phyloP scores from a whole-genome alignment of 2,888 invertebrate genomes.

The Willowsia nigromaculata region DNA sequence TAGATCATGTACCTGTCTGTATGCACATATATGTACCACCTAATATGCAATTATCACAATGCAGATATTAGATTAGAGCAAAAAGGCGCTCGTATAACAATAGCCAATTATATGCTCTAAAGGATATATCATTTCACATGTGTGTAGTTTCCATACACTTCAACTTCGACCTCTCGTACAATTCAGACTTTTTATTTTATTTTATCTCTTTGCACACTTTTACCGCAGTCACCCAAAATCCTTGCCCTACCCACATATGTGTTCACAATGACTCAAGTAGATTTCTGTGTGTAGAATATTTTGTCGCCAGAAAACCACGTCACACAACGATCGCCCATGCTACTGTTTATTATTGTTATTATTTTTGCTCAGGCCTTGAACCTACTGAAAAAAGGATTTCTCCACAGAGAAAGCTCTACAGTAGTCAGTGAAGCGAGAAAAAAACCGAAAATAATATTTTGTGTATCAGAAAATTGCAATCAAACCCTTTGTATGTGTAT shows the following conservation, averaged over 20 bases:
- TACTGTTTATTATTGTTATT: slow-evolving; percentile 28
- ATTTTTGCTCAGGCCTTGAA: slow-evolving; percentile 33
- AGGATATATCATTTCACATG: background rate
- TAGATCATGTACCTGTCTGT: background rate
- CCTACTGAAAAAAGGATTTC: background rate
- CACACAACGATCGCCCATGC: background rate
- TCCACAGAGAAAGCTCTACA: background rate
- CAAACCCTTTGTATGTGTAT: background rate
- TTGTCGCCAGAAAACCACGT: slow-evolving; percentile 1
- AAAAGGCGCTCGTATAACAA: no score
- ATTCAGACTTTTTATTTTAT: background rate
- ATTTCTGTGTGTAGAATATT: background rate
- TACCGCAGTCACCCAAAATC: background rate
- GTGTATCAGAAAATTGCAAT: slow-evolving; percentile 33
- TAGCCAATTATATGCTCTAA: no score
- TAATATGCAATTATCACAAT: slow-evolving; percentile 11
- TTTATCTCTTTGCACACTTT: slow-evolving; percentile 9
- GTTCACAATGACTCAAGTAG: background rate
- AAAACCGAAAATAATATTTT: background rate
- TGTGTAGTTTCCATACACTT: background rate
- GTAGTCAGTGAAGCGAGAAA: background rate
- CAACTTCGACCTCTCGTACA: background rate
- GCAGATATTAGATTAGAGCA: slow-evolving; percentile 5
- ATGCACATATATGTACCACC: background rate
- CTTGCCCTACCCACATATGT: background rate